A percentile compares a stretch with the other conserved stretches of the same genome.
These are phyloP conservation scores for Noctua janthe DNA, from an alignment of 2,888 invertebrate species.

Conservation along the genomic window DNA sequence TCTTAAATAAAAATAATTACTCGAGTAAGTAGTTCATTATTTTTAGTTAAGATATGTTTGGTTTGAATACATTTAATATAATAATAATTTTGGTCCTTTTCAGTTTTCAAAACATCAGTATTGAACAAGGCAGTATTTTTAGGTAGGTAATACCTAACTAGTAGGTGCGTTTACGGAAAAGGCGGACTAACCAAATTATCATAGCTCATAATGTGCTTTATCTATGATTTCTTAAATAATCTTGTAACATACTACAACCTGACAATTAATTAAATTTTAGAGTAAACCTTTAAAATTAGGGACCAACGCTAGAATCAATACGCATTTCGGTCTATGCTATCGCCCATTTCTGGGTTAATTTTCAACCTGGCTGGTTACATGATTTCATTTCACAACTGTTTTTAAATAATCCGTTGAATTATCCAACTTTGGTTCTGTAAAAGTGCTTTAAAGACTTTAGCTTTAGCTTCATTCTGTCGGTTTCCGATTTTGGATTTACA, in stretches of 20 bases:
- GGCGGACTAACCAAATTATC: constrained; percentile 29
- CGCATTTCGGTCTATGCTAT: neutral
- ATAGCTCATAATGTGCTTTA: constrained; percentile 12
- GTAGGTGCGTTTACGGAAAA: constrained; percentile 19
- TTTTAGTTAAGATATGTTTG: constrained; percentile 70
- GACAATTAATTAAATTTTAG: constrained; percentile 13
- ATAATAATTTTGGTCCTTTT: constrained; percentile 71
- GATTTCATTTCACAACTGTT: constrained; percentile 1
- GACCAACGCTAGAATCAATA: neutral
- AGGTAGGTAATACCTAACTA: constrained; percentile 35
- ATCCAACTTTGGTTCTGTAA: neutral
- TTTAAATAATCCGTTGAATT: neutral
- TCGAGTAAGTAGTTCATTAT: constrained; percentile 54
- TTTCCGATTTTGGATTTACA: constrained; percentile 7
- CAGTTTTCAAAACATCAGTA: constrained; percentile 52
- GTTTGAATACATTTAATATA: constrained; percentile 66
- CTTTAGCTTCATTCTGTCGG: neutral
- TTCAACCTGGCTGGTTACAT: neutral
- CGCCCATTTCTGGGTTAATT: constrained; percentile 3
- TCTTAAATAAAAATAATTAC: constrained; percentile 65
- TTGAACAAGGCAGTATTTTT: constrained; percentile 55
- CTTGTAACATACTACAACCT: constrained; percentile 15
- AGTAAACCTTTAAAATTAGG: neutral
- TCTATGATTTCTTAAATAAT: constrained; percentile 30
- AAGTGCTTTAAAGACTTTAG: neutral